These are phyloP conservation scores for Pygoscelis adeliae DNA, from an alignment of 2,113 vertebrate species.

Conservation along the genomic window DNA sequence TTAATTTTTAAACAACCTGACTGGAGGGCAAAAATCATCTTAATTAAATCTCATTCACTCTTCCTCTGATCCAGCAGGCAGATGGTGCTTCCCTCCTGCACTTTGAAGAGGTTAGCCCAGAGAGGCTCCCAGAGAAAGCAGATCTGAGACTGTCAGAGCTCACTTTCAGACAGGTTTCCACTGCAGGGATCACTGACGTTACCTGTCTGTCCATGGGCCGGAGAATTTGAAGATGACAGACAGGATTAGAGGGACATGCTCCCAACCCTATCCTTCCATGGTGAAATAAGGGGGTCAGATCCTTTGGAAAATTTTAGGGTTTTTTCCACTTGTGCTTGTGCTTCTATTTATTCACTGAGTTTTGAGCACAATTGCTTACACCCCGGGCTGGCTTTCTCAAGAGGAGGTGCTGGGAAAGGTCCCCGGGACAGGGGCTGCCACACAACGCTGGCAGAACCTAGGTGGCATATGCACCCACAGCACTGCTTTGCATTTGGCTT, in stretches of 20 bases:
- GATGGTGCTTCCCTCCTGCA: neutral
- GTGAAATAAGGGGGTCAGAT: neutral
- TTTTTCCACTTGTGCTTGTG: neutral
- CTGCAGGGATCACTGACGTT: neutral
- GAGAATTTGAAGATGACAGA: neutral
- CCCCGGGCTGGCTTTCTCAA: neutral
- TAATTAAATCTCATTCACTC: slow-evolving; percentile 34
- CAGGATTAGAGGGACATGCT: neutral
- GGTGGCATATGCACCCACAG: fast-evolving
- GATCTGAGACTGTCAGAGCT: neutral
- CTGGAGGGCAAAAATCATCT: slow-evolving; percentile 41
- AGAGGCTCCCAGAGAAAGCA: neutral
- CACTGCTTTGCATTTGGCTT: neutral
- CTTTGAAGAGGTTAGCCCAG: neutral
- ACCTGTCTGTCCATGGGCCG: neutral
- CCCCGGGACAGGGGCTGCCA: neutral
- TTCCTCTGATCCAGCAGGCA: slow-evolving; percentile 41
- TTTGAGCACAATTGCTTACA: neutral
- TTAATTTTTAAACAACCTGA: slow-evolving; percentile 27
- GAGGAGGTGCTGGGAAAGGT: neutral
- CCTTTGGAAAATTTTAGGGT: fast-evolving
- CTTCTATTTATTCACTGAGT: neutral
- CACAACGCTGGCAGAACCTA: neutral
- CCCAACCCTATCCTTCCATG: neutral
- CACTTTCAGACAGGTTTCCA: neutral